phyloP scores from a whole-genome alignment of 2,113 vertebrate genomes.

The Ovis aries region DNA sequence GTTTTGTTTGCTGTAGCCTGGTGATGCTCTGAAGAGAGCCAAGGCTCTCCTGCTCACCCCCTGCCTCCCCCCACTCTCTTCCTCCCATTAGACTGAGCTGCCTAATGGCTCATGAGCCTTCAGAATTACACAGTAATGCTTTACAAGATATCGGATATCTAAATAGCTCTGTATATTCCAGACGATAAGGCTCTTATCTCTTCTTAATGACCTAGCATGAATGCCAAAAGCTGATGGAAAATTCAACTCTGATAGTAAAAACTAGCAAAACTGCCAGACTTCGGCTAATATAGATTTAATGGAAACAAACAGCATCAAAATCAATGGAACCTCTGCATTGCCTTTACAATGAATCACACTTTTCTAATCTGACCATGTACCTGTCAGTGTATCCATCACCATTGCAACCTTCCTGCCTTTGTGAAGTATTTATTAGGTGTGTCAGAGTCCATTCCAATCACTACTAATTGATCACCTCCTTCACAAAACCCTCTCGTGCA shows the following conservation, averaged over 20 bases:
- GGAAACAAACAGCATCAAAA: neutral
- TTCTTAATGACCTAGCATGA: neutral
- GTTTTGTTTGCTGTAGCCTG: neutral
- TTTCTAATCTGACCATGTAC: neutral
- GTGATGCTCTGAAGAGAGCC: neutral
- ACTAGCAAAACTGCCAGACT: neutral
- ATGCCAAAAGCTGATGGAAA: constrained; percentile 41
- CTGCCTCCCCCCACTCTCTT: neutral
- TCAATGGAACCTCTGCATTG: neutral
- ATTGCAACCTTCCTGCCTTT: neutral
- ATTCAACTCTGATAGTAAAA: neutral
- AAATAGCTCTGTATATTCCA: neutral
- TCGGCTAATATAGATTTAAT: constrained; percentile 14
- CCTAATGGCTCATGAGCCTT: neutral
- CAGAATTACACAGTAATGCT: neutral
- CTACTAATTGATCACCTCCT: neutral
- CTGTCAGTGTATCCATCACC: neutral
- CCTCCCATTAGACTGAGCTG: neutral
- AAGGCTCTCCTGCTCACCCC: neutral
- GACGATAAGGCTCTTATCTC: neutral
- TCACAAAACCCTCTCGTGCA: neutral
- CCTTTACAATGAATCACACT: neutral
- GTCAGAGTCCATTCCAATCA: neutral
- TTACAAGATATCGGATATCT: neutral
- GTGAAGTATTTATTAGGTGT: neutral